These are phyloP conservation scores for Schlechtendalia chinensis DNA, from an alignment of 1,140 invertebrate genomes.

Conservation along the genomic window DNA sequence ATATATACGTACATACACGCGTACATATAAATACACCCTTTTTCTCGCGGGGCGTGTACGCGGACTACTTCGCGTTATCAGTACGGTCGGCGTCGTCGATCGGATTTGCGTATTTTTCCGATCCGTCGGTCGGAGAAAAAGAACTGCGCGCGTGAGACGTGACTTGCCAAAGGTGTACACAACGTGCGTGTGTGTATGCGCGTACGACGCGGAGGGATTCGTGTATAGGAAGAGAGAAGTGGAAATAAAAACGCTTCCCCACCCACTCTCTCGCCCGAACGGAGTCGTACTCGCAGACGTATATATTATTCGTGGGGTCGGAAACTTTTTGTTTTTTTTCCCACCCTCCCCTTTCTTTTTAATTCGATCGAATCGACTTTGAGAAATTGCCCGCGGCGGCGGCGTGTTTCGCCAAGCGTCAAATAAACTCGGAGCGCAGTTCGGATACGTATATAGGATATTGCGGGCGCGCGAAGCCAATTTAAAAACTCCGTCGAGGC, in stretches of 20 bases:
- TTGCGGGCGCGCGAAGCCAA: conserved; percentile 9
- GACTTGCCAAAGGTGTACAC: background rate
- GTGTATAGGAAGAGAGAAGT: background rate
- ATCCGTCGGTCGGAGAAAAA: background rate
- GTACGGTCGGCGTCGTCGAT: background rate
- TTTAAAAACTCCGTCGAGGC: conserved; percentile 30
- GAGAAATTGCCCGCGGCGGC: conserved; percentile 22
- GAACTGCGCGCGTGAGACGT: background rate
- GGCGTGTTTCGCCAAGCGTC: conserved; percentile 45
- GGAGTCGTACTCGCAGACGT: background rate
- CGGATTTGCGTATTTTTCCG: conserved; percentile 18
- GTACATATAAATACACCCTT: conserved; percentile 18
- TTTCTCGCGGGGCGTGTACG: background rate
- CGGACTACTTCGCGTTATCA: conserved; percentile 19
- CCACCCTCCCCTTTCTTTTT: conserved; percentile 14
- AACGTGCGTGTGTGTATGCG: background rate
- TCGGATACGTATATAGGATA: background rate
- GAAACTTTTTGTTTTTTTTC: no score
- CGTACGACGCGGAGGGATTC: no score
- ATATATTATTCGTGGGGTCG: background rate
- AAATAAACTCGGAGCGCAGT: conserved; percentile 31
- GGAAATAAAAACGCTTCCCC: background rate
- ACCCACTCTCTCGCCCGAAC: background rate
- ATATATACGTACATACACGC: background rate
- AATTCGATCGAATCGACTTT: conserved; percentile 45